Conservation (phyloP, 2,888 invertebrate species). For the Torymus tubicola region DNA sequence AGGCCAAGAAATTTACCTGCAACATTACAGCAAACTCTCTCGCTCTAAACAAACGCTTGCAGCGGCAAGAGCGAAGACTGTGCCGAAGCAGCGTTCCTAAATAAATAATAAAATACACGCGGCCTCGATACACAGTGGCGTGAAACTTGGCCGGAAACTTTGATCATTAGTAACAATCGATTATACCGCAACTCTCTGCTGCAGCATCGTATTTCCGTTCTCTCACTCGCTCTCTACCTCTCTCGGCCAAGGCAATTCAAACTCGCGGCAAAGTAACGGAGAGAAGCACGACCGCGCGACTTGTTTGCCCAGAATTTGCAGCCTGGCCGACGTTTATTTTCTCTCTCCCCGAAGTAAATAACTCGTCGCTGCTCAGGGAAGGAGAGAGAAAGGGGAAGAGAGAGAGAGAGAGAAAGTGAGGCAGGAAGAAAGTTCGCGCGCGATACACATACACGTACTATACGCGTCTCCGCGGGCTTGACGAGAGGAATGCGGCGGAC, state of each 20-base stretch:
- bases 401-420: no score
- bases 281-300: background rate
- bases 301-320: slow-evolving; percentile 29
- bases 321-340: slow-evolving; percentile 19
- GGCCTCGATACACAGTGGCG: background rate
- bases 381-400: background rate
- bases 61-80: no score
- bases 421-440: no score
- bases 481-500: no score
- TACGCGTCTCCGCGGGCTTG: no score
- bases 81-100: no score
- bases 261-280: background rate
- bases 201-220: background rate
- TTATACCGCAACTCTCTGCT: slow-evolving; percentile 2
- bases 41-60: no score
- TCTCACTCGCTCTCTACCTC: no score
- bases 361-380: background rate
- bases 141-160: slow-evolving; percentile 36
- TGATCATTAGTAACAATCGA: slow-evolving; percentile 50
- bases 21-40: no score
- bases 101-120: background rate
- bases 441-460: no score
- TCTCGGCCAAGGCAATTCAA: slow-evolving; percentile 18
- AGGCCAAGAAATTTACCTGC: no score
- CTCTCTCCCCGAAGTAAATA: slow-evolving; percentile 6